A percentile compares a stretch with the other conserved stretches of the same genome.
phyloP scores from a whole-genome alignment of 2,797 vertebrate species.

The Clarias fuscus region DNA sequence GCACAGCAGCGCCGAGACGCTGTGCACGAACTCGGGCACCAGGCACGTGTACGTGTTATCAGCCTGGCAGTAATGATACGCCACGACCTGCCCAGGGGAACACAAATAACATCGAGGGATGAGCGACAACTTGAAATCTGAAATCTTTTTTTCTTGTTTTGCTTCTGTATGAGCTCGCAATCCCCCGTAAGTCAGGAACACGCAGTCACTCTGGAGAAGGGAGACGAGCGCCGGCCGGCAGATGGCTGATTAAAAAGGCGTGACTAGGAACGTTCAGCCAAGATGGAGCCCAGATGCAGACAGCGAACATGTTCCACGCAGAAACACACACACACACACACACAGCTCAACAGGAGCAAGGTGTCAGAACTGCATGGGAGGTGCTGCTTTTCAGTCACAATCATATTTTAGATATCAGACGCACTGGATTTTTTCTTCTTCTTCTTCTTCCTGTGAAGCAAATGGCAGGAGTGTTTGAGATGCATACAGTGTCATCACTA shows the following conservation, averaged over 20 bases:
- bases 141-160: neutral
- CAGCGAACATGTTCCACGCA: constrained; percentile 28
- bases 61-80: constrained; percentile 98
- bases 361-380: constrained; percentile 45
- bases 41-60: constrained; percentile 98
- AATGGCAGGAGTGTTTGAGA: constrained; percentile 28
- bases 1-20: constrained; percentile 90
- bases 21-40: constrained; percentile 97
- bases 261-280: constrained; percentile 50
- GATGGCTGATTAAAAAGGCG: constrained; percentile 62
- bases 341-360: constrained; percentile 25
- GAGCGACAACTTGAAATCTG: neutral
- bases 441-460: neutral
- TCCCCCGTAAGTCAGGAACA: constrained; percentile 27
- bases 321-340: constrained; percentile 7
- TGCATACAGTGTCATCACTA: constrained; percentile 13
- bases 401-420: constrained; percentile 27
- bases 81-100: constrained; percentile 81
- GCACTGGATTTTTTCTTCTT: neutral
- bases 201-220: constrained; percentile 39
- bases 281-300: constrained; percentile 53
- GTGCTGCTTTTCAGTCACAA: constrained; percentile 39
- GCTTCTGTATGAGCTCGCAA: constrained; percentile 19
- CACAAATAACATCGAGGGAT: neutral
- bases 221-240: constrained; percentile 41